Evolutionary conservation across 1,140 invertebrate genomes (phyloP), one percentile per base, ranked within the genome.

Genomic region (Platorchestia sp.): DNA sequence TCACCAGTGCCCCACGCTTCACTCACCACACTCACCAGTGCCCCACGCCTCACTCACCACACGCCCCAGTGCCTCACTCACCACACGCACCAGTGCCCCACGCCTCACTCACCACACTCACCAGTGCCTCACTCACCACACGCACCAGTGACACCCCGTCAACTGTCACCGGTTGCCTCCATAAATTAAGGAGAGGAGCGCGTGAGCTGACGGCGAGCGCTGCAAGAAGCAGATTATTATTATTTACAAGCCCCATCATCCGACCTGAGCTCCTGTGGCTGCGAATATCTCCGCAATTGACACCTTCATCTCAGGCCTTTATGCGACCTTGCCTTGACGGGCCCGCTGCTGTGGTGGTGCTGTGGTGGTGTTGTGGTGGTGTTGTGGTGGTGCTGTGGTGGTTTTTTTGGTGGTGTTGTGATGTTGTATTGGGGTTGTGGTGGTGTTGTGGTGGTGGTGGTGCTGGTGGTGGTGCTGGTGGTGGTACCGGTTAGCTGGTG

Each of bases 191-290:
- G 0, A 16, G n/a, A 89, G 87, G 27, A 7, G 1, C 27, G 87
- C 41, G 16, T 42, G 87, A 89, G 87, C 87, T 44, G 87, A 89
- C 87, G 41, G 87, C 42, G 42, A 89, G 87, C 7, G 87, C 87
- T 89, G 87, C 87, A 89, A 93, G 91, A 16, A 93, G 19, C 91
- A 47, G 91, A 45, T 93, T 93, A 93, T 19, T 93, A 93, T 93
- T 93, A 93, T 93, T 93, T 93, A 93, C 91, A 93, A 93, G 91
- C 44, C 41, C 45, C 91, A 93, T 93, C 40, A 93, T 45, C 91
- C 45, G 45, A 45, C 43, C 14, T 93, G 45, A 93, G 91, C 91
- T 93, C 41, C 43, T 45, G 91, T 93, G 45, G n/a, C 45, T 40
- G 91, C 43, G 91, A 45, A 93, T 47, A 7, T 47, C 43, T 16